phyloP scores from a whole-genome alignment of 2,888 invertebrate genomes.

The Parnassius mnemosyne region DNA sequence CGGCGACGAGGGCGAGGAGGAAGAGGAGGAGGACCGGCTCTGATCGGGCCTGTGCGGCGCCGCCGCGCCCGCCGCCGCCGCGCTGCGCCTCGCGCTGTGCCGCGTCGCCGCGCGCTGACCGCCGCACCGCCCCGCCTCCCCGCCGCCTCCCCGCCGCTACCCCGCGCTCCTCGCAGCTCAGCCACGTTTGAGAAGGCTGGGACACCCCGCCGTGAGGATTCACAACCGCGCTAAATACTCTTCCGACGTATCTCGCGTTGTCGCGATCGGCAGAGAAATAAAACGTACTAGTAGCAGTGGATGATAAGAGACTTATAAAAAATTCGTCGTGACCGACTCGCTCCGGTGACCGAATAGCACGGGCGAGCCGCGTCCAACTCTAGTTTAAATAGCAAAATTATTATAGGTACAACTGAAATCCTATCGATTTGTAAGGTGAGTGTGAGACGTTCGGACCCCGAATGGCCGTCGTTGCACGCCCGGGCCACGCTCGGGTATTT shows the following conservation, averaged over 20 bases:
- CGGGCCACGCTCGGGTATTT: conserved; percentile 33
- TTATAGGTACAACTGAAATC: conserved; percentile 73
- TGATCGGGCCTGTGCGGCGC: conserved; percentile 81
- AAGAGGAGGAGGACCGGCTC: conserved; percentile 87
- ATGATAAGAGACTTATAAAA: conserved; percentile 67
- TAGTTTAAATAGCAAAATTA: conserved; percentile 75
- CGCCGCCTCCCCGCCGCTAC: conserved; percentile 23
- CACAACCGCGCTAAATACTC: no score
- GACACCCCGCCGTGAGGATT: no score
- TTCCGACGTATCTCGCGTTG: neutral
- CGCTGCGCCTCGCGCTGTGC: conserved; percentile 68
- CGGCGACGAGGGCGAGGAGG: conserved; percentile 91
- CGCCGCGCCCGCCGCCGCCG: conserved; percentile 68
- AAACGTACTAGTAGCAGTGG: conserved; percentile 44
- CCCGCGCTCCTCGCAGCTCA: neutral
- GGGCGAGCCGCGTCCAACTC: conserved; percentile 48
- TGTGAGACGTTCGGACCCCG: conserved; percentile 38
- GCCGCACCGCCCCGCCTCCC: conserved; percentile 32
- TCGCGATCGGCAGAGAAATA: conserved; percentile 28
- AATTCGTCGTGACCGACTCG: conserved; percentile 54
- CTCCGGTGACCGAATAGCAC: conserved; percentile 33
- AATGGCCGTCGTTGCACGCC: conserved; percentile 19
- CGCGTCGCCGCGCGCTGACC: conserved; percentile 56
- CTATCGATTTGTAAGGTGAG: conserved; percentile 74
- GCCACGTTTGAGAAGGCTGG: no score